These are phyloP conservation scores for Trichogramma dendrolimi DNA, from an alignment of 2,888 invertebrate species.

Conservation along the genomic window DNA sequence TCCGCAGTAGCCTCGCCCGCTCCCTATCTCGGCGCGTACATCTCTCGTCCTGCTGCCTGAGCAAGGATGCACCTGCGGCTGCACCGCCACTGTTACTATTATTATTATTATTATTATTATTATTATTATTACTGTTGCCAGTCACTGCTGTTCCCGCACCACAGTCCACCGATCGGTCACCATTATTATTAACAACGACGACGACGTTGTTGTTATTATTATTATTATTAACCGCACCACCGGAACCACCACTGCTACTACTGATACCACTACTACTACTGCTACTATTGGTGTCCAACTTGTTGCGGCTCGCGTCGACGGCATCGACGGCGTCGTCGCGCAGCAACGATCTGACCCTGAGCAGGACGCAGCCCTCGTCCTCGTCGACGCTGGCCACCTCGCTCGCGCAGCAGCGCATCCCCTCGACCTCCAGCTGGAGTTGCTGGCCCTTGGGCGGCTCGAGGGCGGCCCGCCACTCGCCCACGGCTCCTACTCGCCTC, in stretches of 20 bases:
- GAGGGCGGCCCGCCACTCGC: conserved; percentile 22
- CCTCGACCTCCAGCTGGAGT: conserved; percentile 32
- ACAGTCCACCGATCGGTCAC: neutral
- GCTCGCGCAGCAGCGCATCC: conserved; percentile 36
- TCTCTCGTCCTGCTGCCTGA: conserved; percentile 41
- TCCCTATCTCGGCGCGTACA: conserved; percentile 48
- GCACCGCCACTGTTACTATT: conserved; percentile 17
- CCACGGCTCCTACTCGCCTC: neutral
- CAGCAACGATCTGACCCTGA: conserved; percentile 40
- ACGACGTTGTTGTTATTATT: too few relatives aligned
- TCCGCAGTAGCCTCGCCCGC: conserved; percentile 46
- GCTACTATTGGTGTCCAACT: neutral
- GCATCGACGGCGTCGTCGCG: conserved; percentile 11
- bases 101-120: conserved; percentile 5
- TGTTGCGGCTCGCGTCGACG: neutral
- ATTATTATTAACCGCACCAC: too few relatives aligned
- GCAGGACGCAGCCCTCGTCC: conserved; percentile 43
- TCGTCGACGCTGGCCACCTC: conserved; percentile 40
- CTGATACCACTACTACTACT: neutral
- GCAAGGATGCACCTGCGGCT: conserved; percentile 23
- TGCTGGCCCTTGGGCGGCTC: conserved; percentile 33
- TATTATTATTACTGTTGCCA: neutral
- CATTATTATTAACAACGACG: neutral
- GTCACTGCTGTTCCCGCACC: too few relatives aligned
- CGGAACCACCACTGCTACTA: neutral